Conservation (phyloP, 2,888 invertebrate species). For the Trichopria drosophilae region DNA sequence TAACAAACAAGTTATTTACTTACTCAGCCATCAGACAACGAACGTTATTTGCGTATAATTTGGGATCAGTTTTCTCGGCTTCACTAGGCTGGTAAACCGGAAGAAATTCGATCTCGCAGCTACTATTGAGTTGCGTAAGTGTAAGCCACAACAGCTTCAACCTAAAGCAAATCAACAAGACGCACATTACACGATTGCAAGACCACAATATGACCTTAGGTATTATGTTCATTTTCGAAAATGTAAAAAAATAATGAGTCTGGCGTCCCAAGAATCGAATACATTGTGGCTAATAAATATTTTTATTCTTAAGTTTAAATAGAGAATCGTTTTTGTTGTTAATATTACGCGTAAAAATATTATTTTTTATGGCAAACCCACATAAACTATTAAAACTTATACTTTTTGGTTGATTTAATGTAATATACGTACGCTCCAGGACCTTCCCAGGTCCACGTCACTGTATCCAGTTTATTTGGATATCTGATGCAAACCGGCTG, state of each 20-base stretch:
- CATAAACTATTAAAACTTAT: too few relatives aligned
- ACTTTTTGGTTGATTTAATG: too few relatives aligned
- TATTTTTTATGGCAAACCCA: too few relatives aligned
- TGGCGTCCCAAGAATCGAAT: too few relatives aligned
- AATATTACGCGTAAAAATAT: too few relatives aligned
- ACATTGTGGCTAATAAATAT: too few relatives aligned
- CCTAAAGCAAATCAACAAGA: conserved; percentile 60
- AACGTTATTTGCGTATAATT: conserved; percentile 87
- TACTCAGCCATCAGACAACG: conserved; percentile 89
- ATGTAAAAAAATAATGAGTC: too few relatives aligned
- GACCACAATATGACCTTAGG: background rate
- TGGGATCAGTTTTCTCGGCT: conserved; percentile 83
- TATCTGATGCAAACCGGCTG: conserved; percentile 92
- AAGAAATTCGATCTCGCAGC: conserved; percentile 88
- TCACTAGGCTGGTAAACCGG: conserved; percentile 88
- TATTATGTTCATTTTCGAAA: background rate
- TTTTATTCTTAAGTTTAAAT: too few relatives aligned
- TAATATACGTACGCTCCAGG: conserved; percentile 82
- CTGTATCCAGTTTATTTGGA: conserved; percentile 84
- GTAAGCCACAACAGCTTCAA: conserved; percentile 85
- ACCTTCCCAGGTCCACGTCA: conserved; percentile 95
- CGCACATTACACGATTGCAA: too few relatives aligned
- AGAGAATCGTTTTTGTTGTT: too few relatives aligned
- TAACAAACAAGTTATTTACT: conserved; percentile 55
- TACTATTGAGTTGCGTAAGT: conserved; percentile 82